Evolutionary conservation across 35 echinoderm and acorn worm species (phyloP).

Genomic region (Apostichopus californicus): DNA sequence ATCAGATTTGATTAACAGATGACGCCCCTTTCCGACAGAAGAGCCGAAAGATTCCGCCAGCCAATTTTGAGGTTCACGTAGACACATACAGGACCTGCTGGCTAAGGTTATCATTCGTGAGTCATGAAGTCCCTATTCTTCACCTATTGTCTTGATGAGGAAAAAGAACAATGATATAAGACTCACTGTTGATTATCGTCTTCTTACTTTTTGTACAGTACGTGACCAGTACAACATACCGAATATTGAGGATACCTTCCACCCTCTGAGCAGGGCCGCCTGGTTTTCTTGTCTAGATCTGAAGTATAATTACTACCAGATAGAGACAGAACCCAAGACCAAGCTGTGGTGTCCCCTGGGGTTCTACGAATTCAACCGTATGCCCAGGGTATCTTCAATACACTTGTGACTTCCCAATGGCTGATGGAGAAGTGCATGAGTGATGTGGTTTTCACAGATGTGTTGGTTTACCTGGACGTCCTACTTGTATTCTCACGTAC

Average conservation of each 20-base stretch:
- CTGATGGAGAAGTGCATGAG: no score
- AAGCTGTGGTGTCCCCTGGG: no score
- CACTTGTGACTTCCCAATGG: no score
- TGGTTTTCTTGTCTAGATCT: slow-evolving; percentile 68
- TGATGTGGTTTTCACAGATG: no score
- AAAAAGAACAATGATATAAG: slow-evolving; percentile 55
- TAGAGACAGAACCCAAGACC: not conserved
- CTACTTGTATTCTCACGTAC: no score
- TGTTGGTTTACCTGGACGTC: no score
- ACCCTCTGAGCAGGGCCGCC: slow-evolving; percentile 48
- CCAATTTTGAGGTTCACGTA: slow-evolving; percentile 20
- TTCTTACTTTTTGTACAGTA: not conserved
- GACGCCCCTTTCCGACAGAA: slow-evolving; percentile 21
- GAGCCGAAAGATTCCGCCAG: not conserved
- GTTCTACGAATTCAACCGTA: no score
- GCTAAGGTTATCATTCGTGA: slow-evolving; percentile 53
- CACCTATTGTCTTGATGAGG: slow-evolving; percentile 14
- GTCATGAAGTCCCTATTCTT: not conserved
- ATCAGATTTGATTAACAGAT: slow-evolving; percentile 43
- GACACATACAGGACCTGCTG: slow-evolving; percentile 45
- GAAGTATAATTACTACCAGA: slow-evolving; percentile 69
- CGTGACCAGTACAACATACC: slow-evolving; percentile 38
- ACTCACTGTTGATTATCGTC: slow-evolving; percentile 59
- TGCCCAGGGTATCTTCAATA: no score
- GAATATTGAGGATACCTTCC: slow-evolving; percentile 62